These are phyloP conservation scores for Ramphastos sulfuratus DNA, from an alignment of 2,113 vertebrate genomes.

Conservation along the genomic window DNA sequence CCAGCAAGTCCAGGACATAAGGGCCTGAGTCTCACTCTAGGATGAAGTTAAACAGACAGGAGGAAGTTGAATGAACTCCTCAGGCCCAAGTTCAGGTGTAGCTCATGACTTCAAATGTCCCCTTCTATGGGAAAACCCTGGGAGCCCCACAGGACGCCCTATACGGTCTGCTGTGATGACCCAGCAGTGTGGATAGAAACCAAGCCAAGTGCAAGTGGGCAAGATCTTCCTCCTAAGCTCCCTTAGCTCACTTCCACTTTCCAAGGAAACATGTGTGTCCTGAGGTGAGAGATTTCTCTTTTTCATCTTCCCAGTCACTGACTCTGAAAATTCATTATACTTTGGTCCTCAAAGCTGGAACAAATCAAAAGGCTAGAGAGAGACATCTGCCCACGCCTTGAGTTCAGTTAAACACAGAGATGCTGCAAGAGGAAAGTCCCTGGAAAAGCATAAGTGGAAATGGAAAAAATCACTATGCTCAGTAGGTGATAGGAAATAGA, in stretches of 20 bases:
- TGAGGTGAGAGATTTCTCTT: not conserved
- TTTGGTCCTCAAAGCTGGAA: not conserved
- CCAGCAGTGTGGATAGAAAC: not conserved
- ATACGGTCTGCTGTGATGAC: not conserved
- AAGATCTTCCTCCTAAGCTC: not conserved
- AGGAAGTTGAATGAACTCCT: not conserved
- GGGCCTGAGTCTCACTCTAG: not conserved
- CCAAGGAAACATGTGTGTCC: not conserved
- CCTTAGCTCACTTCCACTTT: not conserved
- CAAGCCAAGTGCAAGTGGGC: not conserved
- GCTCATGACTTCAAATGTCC: not conserved
- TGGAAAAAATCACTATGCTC: not conserved
- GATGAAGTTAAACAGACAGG: not conserved
- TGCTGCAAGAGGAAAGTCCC: not conserved
- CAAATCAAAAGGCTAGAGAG: not conserved
- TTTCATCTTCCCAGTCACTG: not conserved
- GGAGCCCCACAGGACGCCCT: not conserved
- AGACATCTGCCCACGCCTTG: not conserved
- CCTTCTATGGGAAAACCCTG: rapidly evolving
- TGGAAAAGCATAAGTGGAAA: not conserved
- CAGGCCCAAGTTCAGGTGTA: not conserved
- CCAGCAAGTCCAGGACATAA: not conserved
- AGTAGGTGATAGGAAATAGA: not conserved
- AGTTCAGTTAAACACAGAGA: not conserved
- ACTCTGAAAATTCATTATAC: not conserved